Percentiles rank a stretch among this genome's conserved stretches.
These are phyloP conservation scores for Silurus lanzhouensis DNA, from an alignment of 2,797 vertebrate species.

Conservation along the genomic window DNA sequence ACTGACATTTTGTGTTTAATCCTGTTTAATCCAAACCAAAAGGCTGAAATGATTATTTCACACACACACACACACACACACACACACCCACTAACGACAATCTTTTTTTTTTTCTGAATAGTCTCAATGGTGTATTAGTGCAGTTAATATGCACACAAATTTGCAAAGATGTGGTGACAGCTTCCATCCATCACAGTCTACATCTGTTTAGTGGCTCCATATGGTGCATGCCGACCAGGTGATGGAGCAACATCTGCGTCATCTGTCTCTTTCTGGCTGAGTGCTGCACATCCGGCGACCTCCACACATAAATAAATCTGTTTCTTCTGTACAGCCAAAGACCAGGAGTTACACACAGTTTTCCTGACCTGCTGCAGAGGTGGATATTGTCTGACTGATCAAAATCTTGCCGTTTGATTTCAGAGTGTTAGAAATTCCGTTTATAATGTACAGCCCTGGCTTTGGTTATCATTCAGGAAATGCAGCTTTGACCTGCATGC, in stretches of 20 bases:
- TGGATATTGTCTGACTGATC: neutral
- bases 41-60: neutral
- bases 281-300: constrained; percentile 65
- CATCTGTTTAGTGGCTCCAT: constrained; percentile 71
- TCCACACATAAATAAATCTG: constrained; percentile 41
- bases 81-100: neutral
- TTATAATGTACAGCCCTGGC: neutral
- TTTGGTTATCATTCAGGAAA: neutral
- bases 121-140: neutral
- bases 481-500: neutral
- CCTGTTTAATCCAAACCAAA: neutral
- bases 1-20: no score
- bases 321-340: constrained; percentile 3
- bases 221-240: constrained; percentile 67
- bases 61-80: neutral
- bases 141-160: constrained; percentile 30
- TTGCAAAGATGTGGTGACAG: constrained; percentile 65
- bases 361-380: neutral
- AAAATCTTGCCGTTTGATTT: neutral
- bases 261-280: constrained; percentile 57
- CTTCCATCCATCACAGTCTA: constrained; percentile 75
- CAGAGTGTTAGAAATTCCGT: neutral
- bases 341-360: neutral
- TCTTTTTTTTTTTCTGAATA: neutral
- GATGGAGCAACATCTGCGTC: constrained; percentile 70